Evolutionary conservation across 2,113 vertebrate species (phyloP), one percentile per base, ranked within the genome.

Genomic region (Tretioscincus oriximinensis): DNA sequence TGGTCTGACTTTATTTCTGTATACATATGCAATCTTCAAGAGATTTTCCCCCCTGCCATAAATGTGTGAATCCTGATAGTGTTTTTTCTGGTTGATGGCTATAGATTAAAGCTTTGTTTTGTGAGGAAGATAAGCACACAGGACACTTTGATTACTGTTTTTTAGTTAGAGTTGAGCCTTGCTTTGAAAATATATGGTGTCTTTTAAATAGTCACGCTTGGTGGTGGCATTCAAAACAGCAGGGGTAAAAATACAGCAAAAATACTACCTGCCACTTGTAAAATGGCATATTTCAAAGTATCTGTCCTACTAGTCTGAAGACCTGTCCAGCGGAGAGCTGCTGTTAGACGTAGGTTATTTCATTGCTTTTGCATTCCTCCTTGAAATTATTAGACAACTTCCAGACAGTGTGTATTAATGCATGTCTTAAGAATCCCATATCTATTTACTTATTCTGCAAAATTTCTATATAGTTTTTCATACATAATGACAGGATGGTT

Each of bases 81-180:
- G 26, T 72, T 88, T 80, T 35, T 84, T 89, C 88, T 88, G 89
- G 85, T 10, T 73, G 86, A 69, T 28, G 80, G 47, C 73, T 85
- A 35, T 73, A 81, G 28, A 49, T 86, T 71, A 49, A 29, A 66
- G n/a, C 29, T 64, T 80, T 81, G 71, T 86, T 83, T 77, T 72
- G 64, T 67, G 26, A 85, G 14, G 69, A 79, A n/a, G 58, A 86
- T 0, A 72, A 29, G 86, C 41, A 45, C 26, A 35, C 58, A 61
- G 68, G 65, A 35, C 47, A 49, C 77, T 89, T 88, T 84, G 68
- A 81, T 89, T 83, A 77, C 75, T 86, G 10, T 71, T 86, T 81
- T 73, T 76, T 70, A 77, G 58, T 31, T 69, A 61, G 41, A 78
- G 71, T 41, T 9, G 81, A 47, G 70, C 81, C 78, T 84, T 79